phyloP scores from a whole-genome alignment of 1,140 invertebrate genomes.

The Thaumatotibia leucotreta region DNA sequence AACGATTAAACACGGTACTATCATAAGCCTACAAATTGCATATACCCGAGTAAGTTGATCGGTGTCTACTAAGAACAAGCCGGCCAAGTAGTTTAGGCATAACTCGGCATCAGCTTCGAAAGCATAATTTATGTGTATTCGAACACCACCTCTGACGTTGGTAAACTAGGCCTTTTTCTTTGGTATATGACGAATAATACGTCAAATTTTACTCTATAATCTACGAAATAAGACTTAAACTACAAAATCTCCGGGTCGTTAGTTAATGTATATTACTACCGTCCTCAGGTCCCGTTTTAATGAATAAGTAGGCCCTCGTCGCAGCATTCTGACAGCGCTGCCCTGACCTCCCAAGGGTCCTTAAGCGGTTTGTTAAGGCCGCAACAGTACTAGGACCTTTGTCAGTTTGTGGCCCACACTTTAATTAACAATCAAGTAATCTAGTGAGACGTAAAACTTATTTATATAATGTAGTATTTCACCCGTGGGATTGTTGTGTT shows the following conservation, averaged over 20 bases:
- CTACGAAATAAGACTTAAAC: no score
- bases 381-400: background rate
- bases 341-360: background rate
- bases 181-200: no score
- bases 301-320: background rate
- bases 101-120: no score
- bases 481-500: background rate
- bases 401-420: background rate
- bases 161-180: no score
- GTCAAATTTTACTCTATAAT: no score
- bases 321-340: background rate
- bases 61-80: no score
- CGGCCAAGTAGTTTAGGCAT: no score
- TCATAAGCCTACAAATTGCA: no score
- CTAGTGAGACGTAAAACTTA: background rate
- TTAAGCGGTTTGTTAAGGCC: background rate
- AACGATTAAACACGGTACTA: no score
- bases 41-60: no score
- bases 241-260: background rate
- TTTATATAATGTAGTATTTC: background rate
- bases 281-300: background rate
- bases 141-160: no score
- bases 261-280: background rate
- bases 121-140: no score
- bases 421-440: background rate